Conservation (phyloP, 2,888 invertebrate genomes). For the Aphodius granarius region DNA sequence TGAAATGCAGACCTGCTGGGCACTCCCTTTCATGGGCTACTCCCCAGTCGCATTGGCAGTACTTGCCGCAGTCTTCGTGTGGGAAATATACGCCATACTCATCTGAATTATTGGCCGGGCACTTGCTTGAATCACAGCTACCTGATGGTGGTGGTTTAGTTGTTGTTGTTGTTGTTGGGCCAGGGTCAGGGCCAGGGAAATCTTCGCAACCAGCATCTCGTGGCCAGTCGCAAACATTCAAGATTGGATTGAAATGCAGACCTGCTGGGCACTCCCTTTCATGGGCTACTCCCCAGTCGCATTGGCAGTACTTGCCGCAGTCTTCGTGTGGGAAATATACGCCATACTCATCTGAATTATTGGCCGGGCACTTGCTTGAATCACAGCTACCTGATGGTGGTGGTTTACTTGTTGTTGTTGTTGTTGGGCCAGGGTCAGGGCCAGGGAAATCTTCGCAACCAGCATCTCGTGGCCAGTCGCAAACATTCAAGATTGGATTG, state of each 20-base stretch:
- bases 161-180: not conserved
- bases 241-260: conserved; percentile 7
- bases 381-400: not conserved
- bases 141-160: not conserved
- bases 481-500: conserved; percentile 13
- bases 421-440: not conserved
- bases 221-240: conserved; percentile 16
- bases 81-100: conserved; percentile 2
- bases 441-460: conserved; percentile 4
- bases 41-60: conserved; percentile 17
- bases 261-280: conserved; percentile 5
- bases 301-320: conserved; percentile 14
- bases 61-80: conserved; percentile 18
- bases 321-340: not conserved
- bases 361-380: not conserved
- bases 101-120: not conserved
- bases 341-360: not conserved
- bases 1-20: conserved; percentile 19
- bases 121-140: not conserved
- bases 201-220: not conserved
- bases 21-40: not conserved
- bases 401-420: not conserved
- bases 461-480: conserved; percentile 19
- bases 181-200: not conserved
- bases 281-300: conserved; percentile 6